Conservation (phyloP, 2,888 invertebrate species). For the Folsomia manolachei region DNA sequence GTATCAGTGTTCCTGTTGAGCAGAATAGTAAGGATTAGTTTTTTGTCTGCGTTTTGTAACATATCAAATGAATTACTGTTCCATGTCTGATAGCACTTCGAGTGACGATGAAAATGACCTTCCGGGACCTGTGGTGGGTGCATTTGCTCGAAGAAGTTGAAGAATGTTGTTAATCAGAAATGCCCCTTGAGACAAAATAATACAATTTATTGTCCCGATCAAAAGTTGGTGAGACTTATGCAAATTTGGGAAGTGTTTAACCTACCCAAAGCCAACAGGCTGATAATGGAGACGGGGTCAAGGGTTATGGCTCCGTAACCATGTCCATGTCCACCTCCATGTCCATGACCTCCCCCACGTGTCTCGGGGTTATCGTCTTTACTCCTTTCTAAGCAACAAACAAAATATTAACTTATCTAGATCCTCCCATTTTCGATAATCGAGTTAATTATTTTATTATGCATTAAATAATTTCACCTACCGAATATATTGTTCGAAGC, state of each 20-base stretch:
- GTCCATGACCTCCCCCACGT: constrained; percentile 19
- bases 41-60: too few relatives aligned
- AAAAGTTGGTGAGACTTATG: too few relatives aligned
- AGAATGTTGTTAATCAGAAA: constrained; percentile 50
- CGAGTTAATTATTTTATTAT: too few relatives aligned
- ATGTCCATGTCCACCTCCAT: constrained; percentile 29
- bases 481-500: too few relatives aligned
- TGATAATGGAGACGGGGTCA: constrained; percentile 50
- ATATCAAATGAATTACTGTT: too few relatives aligned
- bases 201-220: too few relatives aligned
- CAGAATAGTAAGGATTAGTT: too few relatives aligned
- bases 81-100: neutral
- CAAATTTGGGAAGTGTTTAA: too few relatives aligned
- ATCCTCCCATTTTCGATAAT: too few relatives aligned
- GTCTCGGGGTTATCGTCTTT: neutral
- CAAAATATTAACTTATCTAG: too few relatives aligned
- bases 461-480: too few relatives aligned
- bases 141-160: constrained; percentile 46
- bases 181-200: constrained; percentile 40
- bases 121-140: neutral
- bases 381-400: too few relatives aligned
- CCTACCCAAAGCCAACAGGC: constrained; percentile 47
- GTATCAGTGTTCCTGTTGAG: neutral
- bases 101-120: neutral
- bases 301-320: constrained; percentile 48